These are phyloP conservation scores for Pachycephala philippinensis DNA, from an alignment of 2,113 vertebrate species.

Conservation along the genomic window DNA sequence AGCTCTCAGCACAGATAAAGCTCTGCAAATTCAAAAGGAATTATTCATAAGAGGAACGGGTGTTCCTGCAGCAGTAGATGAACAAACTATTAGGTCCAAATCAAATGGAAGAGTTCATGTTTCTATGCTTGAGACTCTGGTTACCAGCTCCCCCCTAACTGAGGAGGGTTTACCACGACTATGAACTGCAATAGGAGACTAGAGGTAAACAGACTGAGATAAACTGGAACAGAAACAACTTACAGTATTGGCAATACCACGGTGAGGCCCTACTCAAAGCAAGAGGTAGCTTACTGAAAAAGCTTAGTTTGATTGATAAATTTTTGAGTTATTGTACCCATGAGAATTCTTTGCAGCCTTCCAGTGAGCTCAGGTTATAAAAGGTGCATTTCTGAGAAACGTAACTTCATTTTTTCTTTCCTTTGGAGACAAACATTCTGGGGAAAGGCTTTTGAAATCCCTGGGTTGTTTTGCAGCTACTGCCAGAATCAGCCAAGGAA, in stretches of 20 bases:
- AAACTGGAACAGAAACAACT: neutral
- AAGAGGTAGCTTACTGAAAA: neutral
- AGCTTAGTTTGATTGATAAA: neutral
- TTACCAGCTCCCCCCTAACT: neutral
- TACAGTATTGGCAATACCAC: neutral
- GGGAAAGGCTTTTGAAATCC: neutral
- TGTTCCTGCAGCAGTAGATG: neutral
- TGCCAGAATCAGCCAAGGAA: neutral
- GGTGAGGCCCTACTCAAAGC: neutral
- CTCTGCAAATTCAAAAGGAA: neutral
- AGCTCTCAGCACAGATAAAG: neutral
- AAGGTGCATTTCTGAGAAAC: accelerated
- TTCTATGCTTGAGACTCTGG: neutral
- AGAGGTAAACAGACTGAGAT: neutral
- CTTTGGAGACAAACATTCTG: neutral
- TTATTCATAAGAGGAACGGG: neutral
- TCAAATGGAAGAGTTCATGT: neutral
- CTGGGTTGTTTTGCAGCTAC: neutral
- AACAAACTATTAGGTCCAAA: neutral
- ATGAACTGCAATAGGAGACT: accelerated
- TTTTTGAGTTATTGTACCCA: neutral
- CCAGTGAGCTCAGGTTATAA: neutral
- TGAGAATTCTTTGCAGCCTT: neutral
- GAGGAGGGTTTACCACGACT: neutral
- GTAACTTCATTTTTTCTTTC: neutral